Conservation (phyloP, 1,140 invertebrate genomes). For the Drosophila parvula region DNA sequence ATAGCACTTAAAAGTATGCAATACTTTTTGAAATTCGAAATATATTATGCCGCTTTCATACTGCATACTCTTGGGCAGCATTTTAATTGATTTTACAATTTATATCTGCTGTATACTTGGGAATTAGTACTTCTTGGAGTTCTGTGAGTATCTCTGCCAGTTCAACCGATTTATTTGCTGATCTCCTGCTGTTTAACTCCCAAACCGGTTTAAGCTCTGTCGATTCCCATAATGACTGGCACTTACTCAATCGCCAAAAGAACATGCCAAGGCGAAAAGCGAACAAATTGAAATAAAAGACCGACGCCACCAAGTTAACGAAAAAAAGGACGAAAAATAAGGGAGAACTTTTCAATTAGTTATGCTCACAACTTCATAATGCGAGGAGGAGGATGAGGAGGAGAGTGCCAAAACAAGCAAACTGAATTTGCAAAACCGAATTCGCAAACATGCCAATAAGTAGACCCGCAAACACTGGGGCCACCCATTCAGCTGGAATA, state of each 20-base stretch:
- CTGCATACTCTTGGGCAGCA: not conserved
- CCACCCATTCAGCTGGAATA: slow-evolving; percentile 19
- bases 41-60: not conserved
- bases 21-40: not conserved
- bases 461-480: slow-evolving; percentile 65
- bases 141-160: not conserved
- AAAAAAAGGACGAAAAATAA: slow-evolving; percentile 3
- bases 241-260: slow-evolving; percentile 8
- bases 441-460: slow-evolving; percentile 75
- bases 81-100: not conserved
- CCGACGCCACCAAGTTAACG: not conserved
- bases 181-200: not conserved
- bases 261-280: not conserved
- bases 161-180: slow-evolving; percentile 4
- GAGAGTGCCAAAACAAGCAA: slow-evolving; percentile 55
- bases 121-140: not conserved
- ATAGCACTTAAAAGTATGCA: not conserved
- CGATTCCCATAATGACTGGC: slow-evolving; percentile 16
- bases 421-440: slow-evolving; percentile 67
- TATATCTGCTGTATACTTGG: not conserved
- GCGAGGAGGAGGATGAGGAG: slow-evolving; percentile 1
- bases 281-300: not conserved
- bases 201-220: not conserved
- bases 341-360: slow-evolving; percentile 77
- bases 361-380: slow-evolving; percentile 78